These are phyloP conservation scores for Zaprionus davidi DNA, from an alignment of 1,140 invertebrate species.

Conservation along the genomic window DNA sequence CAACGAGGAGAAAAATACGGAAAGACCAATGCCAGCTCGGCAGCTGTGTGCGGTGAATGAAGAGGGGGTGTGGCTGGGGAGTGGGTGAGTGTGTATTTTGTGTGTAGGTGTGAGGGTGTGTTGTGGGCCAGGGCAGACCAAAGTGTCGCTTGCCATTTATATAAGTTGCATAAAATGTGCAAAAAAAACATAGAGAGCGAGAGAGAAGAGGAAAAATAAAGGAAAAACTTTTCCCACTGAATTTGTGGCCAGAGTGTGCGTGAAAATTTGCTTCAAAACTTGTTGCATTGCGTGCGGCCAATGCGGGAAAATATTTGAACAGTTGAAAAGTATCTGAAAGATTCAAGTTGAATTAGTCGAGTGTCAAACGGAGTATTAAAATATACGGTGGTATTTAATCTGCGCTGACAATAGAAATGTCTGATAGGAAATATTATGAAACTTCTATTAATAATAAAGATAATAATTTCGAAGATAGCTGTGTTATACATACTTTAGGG, in stretches of 20 bases:
- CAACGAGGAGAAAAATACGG: conserved; percentile 56
- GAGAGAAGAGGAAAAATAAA: conserved; percentile 17
- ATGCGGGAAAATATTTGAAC: background rate
- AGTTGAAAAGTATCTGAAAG: background rate
- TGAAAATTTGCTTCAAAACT: conserved; percentile 39
- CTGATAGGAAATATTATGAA: no score
- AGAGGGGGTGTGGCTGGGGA: conserved; percentile 7
- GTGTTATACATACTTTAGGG: no score
- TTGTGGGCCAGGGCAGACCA: conserved; percentile 28
- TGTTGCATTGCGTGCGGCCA: conserved; percentile 45
- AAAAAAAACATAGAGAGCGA: conserved; percentile 20
- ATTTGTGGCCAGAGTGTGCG: conserved; percentile 44
- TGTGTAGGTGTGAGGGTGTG: conserved; percentile 6
- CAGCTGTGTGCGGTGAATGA: conserved; percentile 10
- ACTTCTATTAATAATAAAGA: no score
- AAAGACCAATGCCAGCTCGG: conserved; percentile 49
- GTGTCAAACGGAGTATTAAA: background rate
- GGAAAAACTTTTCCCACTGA: conserved; percentile 28
- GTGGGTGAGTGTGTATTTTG: background rate
- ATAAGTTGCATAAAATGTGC: conserved; percentile 80
- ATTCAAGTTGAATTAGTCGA: background rate
- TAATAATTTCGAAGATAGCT: no score
- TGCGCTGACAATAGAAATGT: no score
- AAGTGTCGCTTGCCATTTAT: conserved; percentile 69
- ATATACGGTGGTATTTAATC: background rate